Percentiles rank a stretch among this genome's conserved stretches.
phyloP scores from a whole-genome alignment of 1,140 invertebrate genomes.

The Meloidogyne chitwoodi region DNA sequence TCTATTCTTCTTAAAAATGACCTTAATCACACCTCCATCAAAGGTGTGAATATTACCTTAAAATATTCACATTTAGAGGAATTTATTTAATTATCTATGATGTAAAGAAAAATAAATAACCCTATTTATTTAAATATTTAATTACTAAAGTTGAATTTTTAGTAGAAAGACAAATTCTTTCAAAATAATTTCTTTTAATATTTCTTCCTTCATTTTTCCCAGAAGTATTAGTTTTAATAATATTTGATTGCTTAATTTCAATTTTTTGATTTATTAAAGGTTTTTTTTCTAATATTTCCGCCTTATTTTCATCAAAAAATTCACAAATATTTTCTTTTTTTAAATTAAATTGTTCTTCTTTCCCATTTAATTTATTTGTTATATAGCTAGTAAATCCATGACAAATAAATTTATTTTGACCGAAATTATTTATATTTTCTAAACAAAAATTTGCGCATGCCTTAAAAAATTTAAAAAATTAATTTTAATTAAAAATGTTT shows the following conservation, averaged over 20 bases:
- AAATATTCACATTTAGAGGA: too few species aligned
- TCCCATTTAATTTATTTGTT: neutral
- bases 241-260: neutral
- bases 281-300: conserved; percentile 8
- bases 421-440: conserved; percentile 13
- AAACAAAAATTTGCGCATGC: conserved; percentile 17
- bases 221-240: neutral
- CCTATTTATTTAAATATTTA: too few species aligned
- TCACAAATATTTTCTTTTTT: conserved; percentile 17
- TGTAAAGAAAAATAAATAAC: too few species aligned
- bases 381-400: conserved; percentile 18
- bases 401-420: conserved; percentile 11
- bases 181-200: conserved; percentile 6
- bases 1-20: too few species aligned
- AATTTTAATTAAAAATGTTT: neutral
- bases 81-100: too few species aligned
- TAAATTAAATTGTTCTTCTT: neutral
- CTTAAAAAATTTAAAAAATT: neutral
- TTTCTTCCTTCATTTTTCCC: neutral
- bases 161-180: neutral
- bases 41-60: too few species aligned
- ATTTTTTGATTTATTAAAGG: neutral
- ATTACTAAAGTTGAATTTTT: neutral
- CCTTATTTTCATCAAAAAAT: conserved; percentile 20
- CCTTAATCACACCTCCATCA: too few species aligned